These are phyloP conservation scores for Choloepus hoffmanni DNA, from an alignment of 2,113 vertebrate species.

Conservation along the genomic window DNA sequence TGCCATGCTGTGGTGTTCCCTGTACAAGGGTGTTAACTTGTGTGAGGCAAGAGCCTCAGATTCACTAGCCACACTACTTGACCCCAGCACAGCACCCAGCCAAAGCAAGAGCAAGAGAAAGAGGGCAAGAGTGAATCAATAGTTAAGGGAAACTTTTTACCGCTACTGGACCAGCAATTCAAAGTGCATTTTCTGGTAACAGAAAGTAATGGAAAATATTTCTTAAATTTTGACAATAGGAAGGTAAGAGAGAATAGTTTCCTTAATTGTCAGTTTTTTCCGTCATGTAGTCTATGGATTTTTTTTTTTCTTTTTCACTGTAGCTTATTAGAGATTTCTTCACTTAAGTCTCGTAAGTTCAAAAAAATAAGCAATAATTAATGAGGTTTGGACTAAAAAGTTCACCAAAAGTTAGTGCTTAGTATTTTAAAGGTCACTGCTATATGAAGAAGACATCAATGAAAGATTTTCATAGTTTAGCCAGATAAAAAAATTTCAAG, in stretches of 20 bases:
- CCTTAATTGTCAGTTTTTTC: neutral
- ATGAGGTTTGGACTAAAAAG: neutral
- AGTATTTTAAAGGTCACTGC: neutral
- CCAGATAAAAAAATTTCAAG: neutral
- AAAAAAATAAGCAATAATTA: neutral
- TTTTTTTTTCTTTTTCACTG: neutral
- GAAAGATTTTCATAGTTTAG: conserved; percentile 26
- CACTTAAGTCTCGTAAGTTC: neutral
- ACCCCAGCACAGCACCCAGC: neutral
- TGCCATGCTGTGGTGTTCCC: neutral
- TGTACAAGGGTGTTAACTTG: neutral
- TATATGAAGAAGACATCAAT: neutral
- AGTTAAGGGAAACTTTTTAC: conserved; percentile 21
- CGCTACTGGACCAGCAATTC: neutral
- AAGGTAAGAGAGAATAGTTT: conserved; percentile 18
- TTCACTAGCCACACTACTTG: neutral
- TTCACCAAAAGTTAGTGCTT: neutral
- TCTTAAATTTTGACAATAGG: neutral
- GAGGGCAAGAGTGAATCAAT: neutral
- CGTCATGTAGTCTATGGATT: neutral
- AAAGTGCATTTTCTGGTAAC: neutral
- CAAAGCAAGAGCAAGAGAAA: neutral
- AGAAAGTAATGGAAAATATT: neutral
- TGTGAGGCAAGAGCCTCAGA: neutral
- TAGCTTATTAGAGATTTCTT: neutral